Evolutionary conservation across 2,888 invertebrate species (phyloP), one percentile per base, ranked within the genome.

Genomic region (Steinernema carpocapsae): DNA sequence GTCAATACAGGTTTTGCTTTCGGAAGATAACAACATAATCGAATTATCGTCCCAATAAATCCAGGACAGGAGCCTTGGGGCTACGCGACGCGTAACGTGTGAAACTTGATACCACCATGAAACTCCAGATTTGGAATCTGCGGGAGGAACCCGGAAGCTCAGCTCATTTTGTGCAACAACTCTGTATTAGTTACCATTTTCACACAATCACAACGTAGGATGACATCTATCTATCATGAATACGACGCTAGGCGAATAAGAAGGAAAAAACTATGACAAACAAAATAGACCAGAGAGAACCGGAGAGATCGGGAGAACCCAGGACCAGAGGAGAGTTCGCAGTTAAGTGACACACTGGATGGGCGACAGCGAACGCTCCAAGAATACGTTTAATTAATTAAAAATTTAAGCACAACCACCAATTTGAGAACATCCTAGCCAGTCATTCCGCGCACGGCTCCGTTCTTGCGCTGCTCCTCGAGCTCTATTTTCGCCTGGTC

Each of bases 401-500:
- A 37, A 37, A 37, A 37, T 37, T 37, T 37, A 37, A 37, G 29
- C 37, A n/a, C 19, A 24, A 46, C 22, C 48, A 37, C 37, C 37
- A 37, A 37, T 37, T 37, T 37, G 37, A 37, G 37, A 37, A 37
- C 37, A 37, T 3, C 4, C 79, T 71, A 79, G 32, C 81, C 82
- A 24, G 79, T 82, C 82, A 82, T 82, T 26, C 82, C 82, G 4
- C 80, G 78, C 19, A 82, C 83, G 7, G 71, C 42, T 48, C 86
- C 86, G 14, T 77, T 82, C 70, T 76, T 78, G 42, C 86, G 78
- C 10, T 77, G 89, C 83, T 88, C 85, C 77, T 97, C 95, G 83
- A 97, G 90, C 89, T 97, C 95, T 88, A 93, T 92, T 90, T 95
- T 94, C 82, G 96, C 97, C 90, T 93, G 92, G 73, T 95, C 96